These are phyloP conservation scores for Homalodisca vitripennis DNA, from an alignment of 1,140 invertebrate genomes.

Conservation along the genomic window DNA sequence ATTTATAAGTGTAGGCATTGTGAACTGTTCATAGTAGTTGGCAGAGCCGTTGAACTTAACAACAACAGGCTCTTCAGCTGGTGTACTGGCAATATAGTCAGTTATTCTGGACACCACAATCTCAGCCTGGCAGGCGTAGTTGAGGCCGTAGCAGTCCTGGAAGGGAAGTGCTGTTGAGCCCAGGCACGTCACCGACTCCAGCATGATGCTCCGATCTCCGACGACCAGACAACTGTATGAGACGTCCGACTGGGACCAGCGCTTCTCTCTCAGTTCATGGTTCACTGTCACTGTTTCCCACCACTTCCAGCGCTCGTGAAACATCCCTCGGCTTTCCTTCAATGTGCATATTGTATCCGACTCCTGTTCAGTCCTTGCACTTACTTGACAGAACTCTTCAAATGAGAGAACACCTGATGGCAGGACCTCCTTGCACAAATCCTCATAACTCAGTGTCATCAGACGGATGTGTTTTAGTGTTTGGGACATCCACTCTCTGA, in stretches of 20 bases:
- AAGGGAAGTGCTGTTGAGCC: background rate
- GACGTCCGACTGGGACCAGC: background rate
- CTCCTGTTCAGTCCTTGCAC: background rate
- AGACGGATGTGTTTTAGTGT: background rate
- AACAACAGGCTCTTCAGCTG: background rate
- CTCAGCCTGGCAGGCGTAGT: conserved; percentile 3
- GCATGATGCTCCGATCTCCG: conserved; percentile 4
- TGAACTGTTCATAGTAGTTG: conserved; percentile 18
- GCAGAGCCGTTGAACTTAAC: conserved; percentile 5
- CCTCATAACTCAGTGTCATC: conserved; percentile 13
- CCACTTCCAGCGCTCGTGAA: conserved; percentile 16
- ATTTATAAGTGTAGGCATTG: conserved; percentile 4
- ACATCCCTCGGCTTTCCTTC: background rate
- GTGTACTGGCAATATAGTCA: conserved; percentile 2
- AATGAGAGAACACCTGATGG: background rate
- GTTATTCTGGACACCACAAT: background rate
- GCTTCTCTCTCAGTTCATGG: background rate
- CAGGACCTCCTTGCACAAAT: conserved; percentile 10
- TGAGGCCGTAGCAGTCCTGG: conserved; percentile 5
- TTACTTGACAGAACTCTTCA: conserved; percentile 7
- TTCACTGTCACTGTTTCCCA: conserved; percentile 12
- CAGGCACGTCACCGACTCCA: conserved; percentile 3
- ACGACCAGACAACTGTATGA: conserved; percentile 12
- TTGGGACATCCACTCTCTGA: conserved; percentile 10
- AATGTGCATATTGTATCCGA: background rate